Base-by-base conservation (phyloP, 2,113 vertebrate genomes). In the Nesoenas mayeri region DNA sequence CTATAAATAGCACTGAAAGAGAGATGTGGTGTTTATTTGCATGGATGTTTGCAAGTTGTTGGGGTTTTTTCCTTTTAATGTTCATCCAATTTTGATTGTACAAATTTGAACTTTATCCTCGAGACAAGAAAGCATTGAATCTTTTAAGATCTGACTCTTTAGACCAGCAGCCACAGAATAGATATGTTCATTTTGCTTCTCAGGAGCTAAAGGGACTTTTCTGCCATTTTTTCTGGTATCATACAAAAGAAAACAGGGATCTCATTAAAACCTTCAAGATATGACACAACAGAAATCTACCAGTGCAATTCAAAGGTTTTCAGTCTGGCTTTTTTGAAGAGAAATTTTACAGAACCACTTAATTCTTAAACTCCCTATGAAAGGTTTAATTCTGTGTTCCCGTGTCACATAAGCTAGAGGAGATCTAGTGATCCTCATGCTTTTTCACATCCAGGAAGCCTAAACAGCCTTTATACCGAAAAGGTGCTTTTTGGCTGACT, bases 21-120 rank as follows among this genome's bases (percentile, higher is more conserved):
- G 72, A 94, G 48, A 79, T 88, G 88, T 93, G 48, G 83, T 96
- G 72, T 92, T 96, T 97, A 93, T 90, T 93, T 94, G 60, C 79
- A 79, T 83, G 82, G 60, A 93, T 88, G 48, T 86, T 94, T 96
- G 79, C 65, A 62, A 25, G 44, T 47, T 47, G 44, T 47, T 83
- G 29, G 12, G 1, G 10, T 31, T 6, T 72, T 73, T 66, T 66
- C 29, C 42, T 86, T 95, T 83, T 95, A 74, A 95, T 93, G 82
- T 93, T 95, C 75, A 48, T 95, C 95, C 85, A 91, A 2, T 86
- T 94, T 88, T 95, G 77, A 88, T 92, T 7, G 4, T 47, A 67
- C 67, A 84, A 67, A 90, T 80, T 77, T 91, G 85, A 93, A 83
- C 85, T 90, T 78, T 53, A 90, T 66, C 64, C 67, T 42, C 73